Evolutionary conservation across 2,113 vertebrate species (phyloP).

Genomic region (Potamarius usumacintae): DNA sequence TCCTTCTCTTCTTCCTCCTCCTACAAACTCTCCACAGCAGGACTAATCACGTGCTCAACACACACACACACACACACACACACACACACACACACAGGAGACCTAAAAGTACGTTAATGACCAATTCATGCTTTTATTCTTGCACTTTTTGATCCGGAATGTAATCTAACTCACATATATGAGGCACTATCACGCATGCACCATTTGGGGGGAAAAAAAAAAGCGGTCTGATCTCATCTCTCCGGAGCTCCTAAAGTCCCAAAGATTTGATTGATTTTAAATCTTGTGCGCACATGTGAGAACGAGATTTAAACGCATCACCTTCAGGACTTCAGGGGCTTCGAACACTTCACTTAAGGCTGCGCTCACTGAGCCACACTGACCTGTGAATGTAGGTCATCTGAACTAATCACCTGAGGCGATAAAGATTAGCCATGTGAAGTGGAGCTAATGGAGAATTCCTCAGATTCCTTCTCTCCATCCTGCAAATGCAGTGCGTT

Average conservation of each 20-base stretch:
- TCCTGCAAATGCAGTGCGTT: background rate
- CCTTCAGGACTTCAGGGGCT: too few relatives aligned
- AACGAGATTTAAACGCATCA: too few relatives aligned
- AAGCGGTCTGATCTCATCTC: background rate
- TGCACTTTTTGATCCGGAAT: background rate
- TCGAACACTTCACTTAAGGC: background rate
- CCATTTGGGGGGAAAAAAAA: background rate
- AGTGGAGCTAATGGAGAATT: slow-evolving; percentile 32
- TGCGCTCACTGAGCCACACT: background rate
- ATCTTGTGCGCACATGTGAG: too few relatives aligned
- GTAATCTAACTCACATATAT: background rate
- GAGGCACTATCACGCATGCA: background rate
- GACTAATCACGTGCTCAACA: background rate
- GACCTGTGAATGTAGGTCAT: background rate
- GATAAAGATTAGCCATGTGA: slow-evolving; percentile 58
- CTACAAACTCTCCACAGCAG: background rate
- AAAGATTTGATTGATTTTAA: too few relatives aligned
- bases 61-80: background rate
- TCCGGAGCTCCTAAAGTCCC: too few relatives aligned
- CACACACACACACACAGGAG: background rate
- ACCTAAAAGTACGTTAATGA: background rate
- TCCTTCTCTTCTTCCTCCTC: slow-evolving; percentile 8
- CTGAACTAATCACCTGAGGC: background rate
- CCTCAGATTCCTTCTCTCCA: slow-evolving; percentile 28
- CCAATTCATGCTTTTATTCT: background rate